These are phyloP conservation scores for Oryzias celebensis DNA, from an alignment of 2,113 vertebrate species.

Conservation along the genomic window DNA sequence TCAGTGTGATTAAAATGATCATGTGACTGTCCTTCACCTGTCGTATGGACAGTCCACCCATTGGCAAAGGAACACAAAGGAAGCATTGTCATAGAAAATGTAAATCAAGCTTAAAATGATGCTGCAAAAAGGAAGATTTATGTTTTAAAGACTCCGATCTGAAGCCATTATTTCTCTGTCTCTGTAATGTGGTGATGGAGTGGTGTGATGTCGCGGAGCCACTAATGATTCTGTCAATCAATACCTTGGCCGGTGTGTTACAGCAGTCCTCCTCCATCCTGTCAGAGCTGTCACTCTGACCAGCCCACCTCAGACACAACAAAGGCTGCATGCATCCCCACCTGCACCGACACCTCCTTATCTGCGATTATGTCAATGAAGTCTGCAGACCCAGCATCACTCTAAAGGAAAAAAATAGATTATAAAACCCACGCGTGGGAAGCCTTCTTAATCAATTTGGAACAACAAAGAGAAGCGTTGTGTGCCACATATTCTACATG, in stretches of 20 bases:
- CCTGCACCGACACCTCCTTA: constrained; percentile 10
- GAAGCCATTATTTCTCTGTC: neutral
- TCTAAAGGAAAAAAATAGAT: constrained; percentile 17
- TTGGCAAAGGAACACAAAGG: constrained; percentile 5
- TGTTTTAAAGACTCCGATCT: constrained; percentile 12
- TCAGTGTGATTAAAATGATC: constrained; percentile 56
- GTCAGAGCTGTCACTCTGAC: constrained; percentile 40
- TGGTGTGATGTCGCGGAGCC: constrained; percentile 24
- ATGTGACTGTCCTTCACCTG: constrained; percentile 57
- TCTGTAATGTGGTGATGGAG: constrained; percentile 29
- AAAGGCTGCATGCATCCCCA: constrained; percentile 19
- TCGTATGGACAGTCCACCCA: constrained; percentile 13
- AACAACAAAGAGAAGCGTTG: constrained; percentile 47
- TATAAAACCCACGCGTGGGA: constrained; percentile 16
- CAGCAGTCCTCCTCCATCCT: constrained; percentile 25
- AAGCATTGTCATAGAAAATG: neutral
- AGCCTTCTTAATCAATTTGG: constrained; percentile 50
- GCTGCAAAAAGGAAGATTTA: neutral
- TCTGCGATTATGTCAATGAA: constrained; percentile 47
- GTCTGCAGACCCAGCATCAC: constrained; percentile 17
- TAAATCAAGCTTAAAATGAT: neutral
- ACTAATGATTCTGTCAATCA: constrained; percentile 68
- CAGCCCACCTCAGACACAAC: constrained; percentile 11
- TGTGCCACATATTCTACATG: constrained; percentile 28
- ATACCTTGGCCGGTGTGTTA: constrained; percentile 37